Evolutionary conservation across 2,113 vertebrate species (phyloP), one percentile per base, ranked within the genome.

Genomic region (Muscicapa adusta): DNA sequence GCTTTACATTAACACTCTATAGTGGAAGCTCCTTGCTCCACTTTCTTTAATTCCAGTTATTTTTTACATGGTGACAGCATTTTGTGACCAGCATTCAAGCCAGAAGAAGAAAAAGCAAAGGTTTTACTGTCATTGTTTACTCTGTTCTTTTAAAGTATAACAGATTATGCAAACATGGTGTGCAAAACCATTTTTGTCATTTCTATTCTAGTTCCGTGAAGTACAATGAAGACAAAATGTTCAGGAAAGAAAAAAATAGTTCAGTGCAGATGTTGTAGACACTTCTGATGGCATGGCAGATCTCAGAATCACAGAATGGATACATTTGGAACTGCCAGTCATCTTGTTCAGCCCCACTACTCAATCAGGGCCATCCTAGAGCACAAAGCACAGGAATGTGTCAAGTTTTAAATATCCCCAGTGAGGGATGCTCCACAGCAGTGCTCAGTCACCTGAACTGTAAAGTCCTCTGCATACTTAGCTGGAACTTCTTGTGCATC

Each of bases 1-100:
- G 20, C 12, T 74, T 88, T 93, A 48, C 8, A 25, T 45, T 76
- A 73, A 36, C 8, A 12, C 6, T 62, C 47, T 56, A 5, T 5
- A 51, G 17, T 22, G 15, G 34, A n/a, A 73, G 9, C 5, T 89
- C 4, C 33, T 86, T 67, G 20, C 25, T 77, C 20, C 31, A 8
- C 16, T 91, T 87, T 40, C 16, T 84, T 73, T 51, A 67, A 61
- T 48, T 80, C 18, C 24, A 53, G 12, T 19, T 20, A 2, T 45
- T 58, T 77, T 65, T 58, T 22, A 6, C 26, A 16, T 14, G 6
- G 11, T 38, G 22, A 34, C 22, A 66, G 13, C 24, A 75, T 56
- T 80, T 79, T 0, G 0, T 0, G 3, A 33, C 28, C 54, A 51
- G 13, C 12, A 40, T 60, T 71, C 20, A 28, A 71, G 13, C 5